Evolutionary conservation across 2,888 invertebrate species (phyloP).

Genomic region (Leucoptera coffeella): DNA sequence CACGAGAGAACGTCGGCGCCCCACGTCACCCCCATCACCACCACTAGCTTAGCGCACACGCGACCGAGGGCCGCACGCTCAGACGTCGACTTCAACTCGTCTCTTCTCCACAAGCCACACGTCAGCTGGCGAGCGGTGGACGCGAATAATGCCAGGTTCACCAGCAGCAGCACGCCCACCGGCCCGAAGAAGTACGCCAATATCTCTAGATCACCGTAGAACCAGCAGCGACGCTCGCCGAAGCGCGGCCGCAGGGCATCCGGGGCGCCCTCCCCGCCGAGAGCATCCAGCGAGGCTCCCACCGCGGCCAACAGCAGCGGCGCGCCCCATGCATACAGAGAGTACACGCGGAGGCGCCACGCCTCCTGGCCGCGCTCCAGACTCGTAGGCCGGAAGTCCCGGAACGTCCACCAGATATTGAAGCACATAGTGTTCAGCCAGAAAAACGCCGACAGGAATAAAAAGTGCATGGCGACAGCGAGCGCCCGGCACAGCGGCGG

Average conservation of each 20-base stretch:
- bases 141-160: slow-evolving; percentile 74
- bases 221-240: slow-evolving; percentile 76
- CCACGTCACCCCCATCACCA: slow-evolving; percentile 50
- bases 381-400: slow-evolving; percentile 81
- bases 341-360: slow-evolving; percentile 71
- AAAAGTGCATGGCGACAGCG: slow-evolving; percentile 80
- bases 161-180: slow-evolving; percentile 68
- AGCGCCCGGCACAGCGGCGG: slow-evolving; percentile 59
- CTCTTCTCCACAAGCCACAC: slow-evolving; percentile 82
- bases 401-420: slow-evolving; percentile 91
- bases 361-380: slow-evolving; percentile 81
- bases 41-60: slow-evolving; percentile 80
- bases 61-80: slow-evolving; percentile 70
- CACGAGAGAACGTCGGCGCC: slow-evolving; percentile 78
- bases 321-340: slow-evolving; percentile 81
- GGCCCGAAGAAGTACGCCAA: slow-evolving; percentile 83
- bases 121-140: slow-evolving; percentile 80
- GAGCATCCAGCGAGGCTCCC: slow-evolving; percentile 67
- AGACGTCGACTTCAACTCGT: slow-evolving; percentile 76
- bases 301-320: slow-evolving; percentile 70
- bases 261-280: slow-evolving; percentile 43
- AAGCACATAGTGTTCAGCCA: slow-evolving; percentile 94
- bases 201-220: slow-evolving; percentile 75
- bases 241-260: slow-evolving; percentile 67
- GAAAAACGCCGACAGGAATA: slow-evolving; percentile 85